Evolutionary conservation across 37 sponge, comb jelly and placozoan species (phyloP).

Genomic region (Halichondria panicea): DNA sequence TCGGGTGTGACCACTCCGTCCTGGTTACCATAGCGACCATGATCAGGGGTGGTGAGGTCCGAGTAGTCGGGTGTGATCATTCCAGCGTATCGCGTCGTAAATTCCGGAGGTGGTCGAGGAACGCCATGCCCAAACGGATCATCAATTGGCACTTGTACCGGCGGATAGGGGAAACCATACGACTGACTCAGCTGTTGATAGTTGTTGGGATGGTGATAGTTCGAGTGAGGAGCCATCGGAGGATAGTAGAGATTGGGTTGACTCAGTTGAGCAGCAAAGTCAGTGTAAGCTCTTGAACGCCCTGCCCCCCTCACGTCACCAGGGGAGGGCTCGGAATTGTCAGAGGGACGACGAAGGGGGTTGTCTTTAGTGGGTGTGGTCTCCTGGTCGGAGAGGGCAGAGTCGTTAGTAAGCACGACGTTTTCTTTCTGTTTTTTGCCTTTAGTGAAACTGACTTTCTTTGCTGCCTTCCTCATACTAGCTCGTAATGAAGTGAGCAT

Average conservation of each 20-base stretch:
- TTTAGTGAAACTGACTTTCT: constrained; percentile 23
- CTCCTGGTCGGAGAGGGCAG: neutral
- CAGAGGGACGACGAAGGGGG: too few species aligned
- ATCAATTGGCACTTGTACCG: neutral
- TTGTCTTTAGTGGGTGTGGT: too few species aligned
- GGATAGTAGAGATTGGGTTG: constrained; percentile 29
- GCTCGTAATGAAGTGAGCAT: constrained; percentile 58
- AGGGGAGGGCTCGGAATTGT: neutral
- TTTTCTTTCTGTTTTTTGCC: constrained; percentile 5
- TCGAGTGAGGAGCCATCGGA: too few species aligned
- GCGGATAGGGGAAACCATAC: neutral
- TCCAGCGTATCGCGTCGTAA: neutral
- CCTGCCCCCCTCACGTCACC: neutral
- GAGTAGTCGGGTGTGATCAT: constrained; percentile 9
- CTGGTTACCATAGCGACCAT: neutral
- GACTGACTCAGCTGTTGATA: constrained; percentile 18
- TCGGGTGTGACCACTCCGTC: too few species aligned
- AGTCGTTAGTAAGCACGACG: neutral
- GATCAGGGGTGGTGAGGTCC: constrained; percentile 8
- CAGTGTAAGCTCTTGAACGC: neutral
- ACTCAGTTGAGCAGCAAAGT: constrained; percentile 22
- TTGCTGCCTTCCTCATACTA: constrained; percentile 43
- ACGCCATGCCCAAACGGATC: neutral
- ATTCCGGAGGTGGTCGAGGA: neutral
- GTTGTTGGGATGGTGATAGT: neutral